Evolutionary conservation across 2,113 vertebrate genomes (phyloP), one percentile per base, ranked within the genome.

Genomic region (Tetrax tetrax): DNA sequence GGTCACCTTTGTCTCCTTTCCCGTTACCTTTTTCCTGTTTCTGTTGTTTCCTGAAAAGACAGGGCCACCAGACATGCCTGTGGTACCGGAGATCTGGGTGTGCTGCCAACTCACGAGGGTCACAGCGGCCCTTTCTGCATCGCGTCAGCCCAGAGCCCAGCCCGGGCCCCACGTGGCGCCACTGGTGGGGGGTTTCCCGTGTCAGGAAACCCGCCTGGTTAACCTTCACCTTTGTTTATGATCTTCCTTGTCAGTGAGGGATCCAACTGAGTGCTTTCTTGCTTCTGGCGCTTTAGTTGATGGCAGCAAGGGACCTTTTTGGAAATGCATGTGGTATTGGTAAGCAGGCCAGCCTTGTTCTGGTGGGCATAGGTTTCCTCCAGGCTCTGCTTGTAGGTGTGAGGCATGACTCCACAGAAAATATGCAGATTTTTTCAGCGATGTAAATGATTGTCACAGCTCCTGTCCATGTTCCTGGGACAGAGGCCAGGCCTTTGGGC

Each of bases 11-110:
- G 82, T 54, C 85, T 33, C 21, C 77, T 56, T 95, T 17, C 78
- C 81, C 35, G 91, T 90, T 64, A 37, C 76, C 61, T 81, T 48
- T 31, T 94, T 94, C 92, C 95, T 87, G 71, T 87, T 86, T 22
- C 81, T 92, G 66, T 92, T 92, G 71, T 89, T 92, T 95, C 81
- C 89, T 79, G 92, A 35, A 53, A 47, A 16, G 86, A 22, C 14
- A 23, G 57, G 22, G 59, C 18, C 74, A 17, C 57, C 53, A n/a
- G 75, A 11, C 18, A 65, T 8, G 48, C 76, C 10, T 3, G 6
- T 41, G 85, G 14, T 9, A 14, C 2, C 4, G 54, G 17, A 25
- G 92, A 70, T 79, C 81, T 70, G 85, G 92, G 8, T 94, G 89
- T 95, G 66, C 92, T 95, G 94, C 94, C 94, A 94, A 8, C 6